Evolutionary conservation across 2,113 vertebrate genomes (phyloP).

Genomic region (Piprites chloris): DNA sequence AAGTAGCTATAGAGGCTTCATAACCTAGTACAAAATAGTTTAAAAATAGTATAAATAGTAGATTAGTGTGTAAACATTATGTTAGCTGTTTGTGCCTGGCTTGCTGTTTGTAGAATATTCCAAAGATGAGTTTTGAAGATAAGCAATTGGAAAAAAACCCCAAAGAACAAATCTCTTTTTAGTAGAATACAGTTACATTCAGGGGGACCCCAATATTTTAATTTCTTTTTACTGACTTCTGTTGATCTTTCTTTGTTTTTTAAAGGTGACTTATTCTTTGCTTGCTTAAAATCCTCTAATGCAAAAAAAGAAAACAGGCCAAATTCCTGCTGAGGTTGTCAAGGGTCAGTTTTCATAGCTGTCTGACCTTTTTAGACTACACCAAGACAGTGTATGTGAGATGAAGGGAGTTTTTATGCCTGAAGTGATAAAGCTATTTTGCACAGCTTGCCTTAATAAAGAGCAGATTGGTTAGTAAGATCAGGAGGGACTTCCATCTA

Average conservation of each 20-base stretch:
- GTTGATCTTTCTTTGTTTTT: not conserved
- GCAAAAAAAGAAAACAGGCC: not conserved
- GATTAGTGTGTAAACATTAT: not conserved
- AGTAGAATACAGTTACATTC: not conserved
- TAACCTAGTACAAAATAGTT: not conserved
- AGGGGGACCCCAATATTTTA: not conserved
- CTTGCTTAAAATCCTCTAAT: not conserved
- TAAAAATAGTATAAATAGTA: not conserved
- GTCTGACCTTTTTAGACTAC: not conserved
- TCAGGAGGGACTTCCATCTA: not conserved
- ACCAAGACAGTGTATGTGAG: not conserved
- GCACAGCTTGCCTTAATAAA: constrained; percentile 26
- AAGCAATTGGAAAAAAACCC: not conserved
- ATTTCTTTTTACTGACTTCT: not conserved
- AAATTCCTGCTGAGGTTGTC: not conserved
- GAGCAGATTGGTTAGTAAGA: not conserved
- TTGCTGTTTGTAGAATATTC: not conserved
- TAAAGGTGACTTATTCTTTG: not conserved
- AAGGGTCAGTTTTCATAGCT: constrained; percentile 22
- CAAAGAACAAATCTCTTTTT: not conserved
- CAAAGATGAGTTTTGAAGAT: not conserved
- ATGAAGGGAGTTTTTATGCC: not conserved
- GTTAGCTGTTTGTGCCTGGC: not conserved
- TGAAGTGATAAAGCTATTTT: constrained; percentile 17
- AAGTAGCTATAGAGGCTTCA: not conserved